A percentile compares a stretch with the other conserved stretches of the same genome.
These are phyloP conservation scores for Motacilla tschutschensis DNA, from an alignment of 2,113 vertebrate genomes.

Conservation along the genomic window DNA sequence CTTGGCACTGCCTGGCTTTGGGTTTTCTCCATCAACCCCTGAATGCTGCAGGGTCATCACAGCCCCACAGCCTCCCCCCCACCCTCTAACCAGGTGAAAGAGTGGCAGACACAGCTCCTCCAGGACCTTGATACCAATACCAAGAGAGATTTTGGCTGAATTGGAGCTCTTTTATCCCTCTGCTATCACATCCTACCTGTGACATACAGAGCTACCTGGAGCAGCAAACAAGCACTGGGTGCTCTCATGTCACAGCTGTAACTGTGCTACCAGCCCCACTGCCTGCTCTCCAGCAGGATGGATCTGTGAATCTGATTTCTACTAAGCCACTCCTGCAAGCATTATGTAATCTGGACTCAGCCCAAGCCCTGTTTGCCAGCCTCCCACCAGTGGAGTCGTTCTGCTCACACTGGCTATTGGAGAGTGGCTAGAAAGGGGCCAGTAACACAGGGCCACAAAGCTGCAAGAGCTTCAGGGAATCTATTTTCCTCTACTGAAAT, in stretches of 20 bases:
- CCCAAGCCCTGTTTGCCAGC: conserved; percentile 27
- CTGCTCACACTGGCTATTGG: background rate
- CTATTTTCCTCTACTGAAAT: background rate
- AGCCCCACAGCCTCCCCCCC: background rate
- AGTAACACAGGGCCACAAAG: background rate
- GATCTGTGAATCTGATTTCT: background rate
- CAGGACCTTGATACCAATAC: background rate
- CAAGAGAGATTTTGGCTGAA: background rate
- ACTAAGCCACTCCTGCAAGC: background rate
- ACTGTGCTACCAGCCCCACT: background rate
- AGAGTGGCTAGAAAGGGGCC: background rate
- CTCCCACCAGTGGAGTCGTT: background rate
- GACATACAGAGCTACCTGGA: background rate
- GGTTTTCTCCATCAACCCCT: background rate
- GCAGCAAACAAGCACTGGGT: accelerated
- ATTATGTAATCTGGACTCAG: conserved; percentile 36
- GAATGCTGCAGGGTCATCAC: background rate
- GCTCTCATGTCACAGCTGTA: background rate
- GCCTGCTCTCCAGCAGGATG: background rate
- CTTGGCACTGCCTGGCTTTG: background rate
- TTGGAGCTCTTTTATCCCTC: background rate
- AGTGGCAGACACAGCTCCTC: background rate
- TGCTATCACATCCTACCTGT: background rate
- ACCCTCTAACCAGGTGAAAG: background rate
- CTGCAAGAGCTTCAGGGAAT: background rate